Percentiles rank a stretch among this genome's conserved stretches.
phyloP scores from a whole-genome alignment of 1,140 invertebrate species.

The Tetramorium simillimum region DNA sequence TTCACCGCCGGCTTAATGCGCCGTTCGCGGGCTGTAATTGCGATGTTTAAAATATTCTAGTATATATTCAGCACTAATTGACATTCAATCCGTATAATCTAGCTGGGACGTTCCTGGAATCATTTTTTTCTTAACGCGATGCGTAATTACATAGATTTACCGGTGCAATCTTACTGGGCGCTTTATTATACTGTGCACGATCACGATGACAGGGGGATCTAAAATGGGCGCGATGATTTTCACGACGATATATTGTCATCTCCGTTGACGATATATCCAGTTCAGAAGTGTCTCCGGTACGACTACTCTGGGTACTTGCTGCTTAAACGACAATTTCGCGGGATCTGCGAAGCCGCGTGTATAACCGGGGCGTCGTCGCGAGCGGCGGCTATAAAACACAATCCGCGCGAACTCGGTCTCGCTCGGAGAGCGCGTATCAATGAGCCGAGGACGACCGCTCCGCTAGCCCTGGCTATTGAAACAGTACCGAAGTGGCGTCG shows the following conservation, averaged over 20 bases:
- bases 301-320: not conserved
- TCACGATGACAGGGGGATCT: not conserved
- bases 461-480: constrained; percentile 61
- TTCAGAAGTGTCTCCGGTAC: not conserved
- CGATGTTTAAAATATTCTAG: not conserved
- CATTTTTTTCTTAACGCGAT: not conserved
- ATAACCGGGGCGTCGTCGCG: constrained; percentile 10
- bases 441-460: constrained; percentile 47
- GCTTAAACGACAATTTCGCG: constrained; percentile 13
- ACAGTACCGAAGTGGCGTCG: constrained; percentile 68
- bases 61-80: not conserved
- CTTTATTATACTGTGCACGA: not conserved
- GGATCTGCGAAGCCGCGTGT: constrained; percentile 3
- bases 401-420: constrained; percentile 12
- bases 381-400: constrained; percentile 21
- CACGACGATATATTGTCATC: not conserved
- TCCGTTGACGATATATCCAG: not conserved
- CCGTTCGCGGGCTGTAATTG: not conserved
- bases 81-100: not conserved
- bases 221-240: not conserved
- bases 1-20: constrained; percentile 17
- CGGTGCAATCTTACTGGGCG: not conserved
- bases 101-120: not conserved
- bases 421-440: constrained; percentile 43
- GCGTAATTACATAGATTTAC: not conserved